phyloP scores from a whole-genome alignment of 1,140 invertebrate species.

The Ylistrum balloti region DNA sequence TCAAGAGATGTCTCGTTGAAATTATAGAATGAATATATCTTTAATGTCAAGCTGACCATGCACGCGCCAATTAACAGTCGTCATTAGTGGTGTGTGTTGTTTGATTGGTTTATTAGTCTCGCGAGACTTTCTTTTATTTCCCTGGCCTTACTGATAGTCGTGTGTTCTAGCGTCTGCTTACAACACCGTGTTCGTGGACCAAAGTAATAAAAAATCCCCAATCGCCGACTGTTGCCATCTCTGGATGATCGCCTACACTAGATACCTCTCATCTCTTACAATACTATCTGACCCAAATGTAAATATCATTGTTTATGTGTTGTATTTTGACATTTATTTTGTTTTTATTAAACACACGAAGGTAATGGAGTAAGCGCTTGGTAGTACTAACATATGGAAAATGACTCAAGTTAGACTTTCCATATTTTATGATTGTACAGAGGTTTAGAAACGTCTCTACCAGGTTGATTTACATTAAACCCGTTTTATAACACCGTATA shows the following conservation, averaged over 20 bases:
- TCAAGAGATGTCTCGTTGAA: no score
- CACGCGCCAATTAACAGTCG: background rate
- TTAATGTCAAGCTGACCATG: background rate
- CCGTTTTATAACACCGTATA: no score
- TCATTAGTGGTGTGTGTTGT: constrained; percentile 29
- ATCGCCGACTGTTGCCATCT: background rate
- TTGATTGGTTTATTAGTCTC: background rate
- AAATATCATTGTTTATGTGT: background rate
- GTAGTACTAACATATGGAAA: background rate
- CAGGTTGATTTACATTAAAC: no score
- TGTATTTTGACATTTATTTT: background rate
- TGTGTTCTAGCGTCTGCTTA: background rate
- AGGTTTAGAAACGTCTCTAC: no score
- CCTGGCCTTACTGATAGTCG: background rate
- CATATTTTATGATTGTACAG: no score
- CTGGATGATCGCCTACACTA: background rate
- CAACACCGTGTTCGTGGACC: background rate
- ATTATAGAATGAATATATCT: no score
- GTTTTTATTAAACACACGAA: constrained; percentile 21
- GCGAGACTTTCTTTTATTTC: constrained; percentile 1
- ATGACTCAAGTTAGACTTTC: no score
- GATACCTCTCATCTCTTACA: background rate
- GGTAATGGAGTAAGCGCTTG: background rate
- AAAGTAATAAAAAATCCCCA: background rate
- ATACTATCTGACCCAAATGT: background rate